A percentile compares a stretch with the other conserved stretches of the same genome.
These are phyloP conservation scores for Drosophila anomalata DNA, from an alignment of 2,888 invertebrate genomes.

Conservation along the genomic window DNA sequence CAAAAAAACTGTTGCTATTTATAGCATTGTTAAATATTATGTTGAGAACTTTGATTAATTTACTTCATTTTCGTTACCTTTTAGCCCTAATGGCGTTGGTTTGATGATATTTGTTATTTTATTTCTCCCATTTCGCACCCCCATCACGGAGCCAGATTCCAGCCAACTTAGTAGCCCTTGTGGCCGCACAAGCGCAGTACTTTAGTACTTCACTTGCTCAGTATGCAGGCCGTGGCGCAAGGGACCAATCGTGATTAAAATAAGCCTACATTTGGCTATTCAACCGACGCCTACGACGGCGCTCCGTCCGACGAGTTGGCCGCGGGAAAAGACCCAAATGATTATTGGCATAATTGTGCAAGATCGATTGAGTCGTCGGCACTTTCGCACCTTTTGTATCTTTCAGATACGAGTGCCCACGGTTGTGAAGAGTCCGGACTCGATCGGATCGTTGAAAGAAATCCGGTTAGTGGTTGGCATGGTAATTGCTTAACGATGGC, in stretches of 20 bases:
- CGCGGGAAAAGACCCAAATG: slow-evolving; percentile 18
- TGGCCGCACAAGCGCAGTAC: slow-evolving; percentile 40
- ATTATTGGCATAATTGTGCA: slow-evolving; percentile 68
- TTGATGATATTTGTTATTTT: not conserved
- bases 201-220: slow-evolving; percentile 38
- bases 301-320: slow-evolving; percentile 24
- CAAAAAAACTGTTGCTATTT: not conserved
- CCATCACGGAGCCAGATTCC: slow-evolving; percentile 12
- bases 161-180: slow-evolving; percentile 35
- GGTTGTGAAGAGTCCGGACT: not conserved
- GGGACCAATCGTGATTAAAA: slow-evolving; percentile 63
- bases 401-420: slow-evolving; percentile 18
- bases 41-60: not conserved
- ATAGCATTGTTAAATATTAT: not conserved
- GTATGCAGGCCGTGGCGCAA: slow-evolving; percentile 49
- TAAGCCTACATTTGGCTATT: slow-evolving; percentile 55
- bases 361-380: slow-evolving; percentile 44
- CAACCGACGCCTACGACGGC: slow-evolving; percentile 26
- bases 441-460: slow-evolving; percentile 1
- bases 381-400: slow-evolving; percentile 41
- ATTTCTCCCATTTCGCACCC: slow-evolving; percentile 3
- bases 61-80: not conserved
- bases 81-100: not conserved
- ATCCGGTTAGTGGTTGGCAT: slow-evolving; percentile 37
- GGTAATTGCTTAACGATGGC: slow-evolving; percentile 38